phyloP scores from a whole-genome alignment of 2,797 vertebrate genomes.

The Austrolebias charrua region DNA sequence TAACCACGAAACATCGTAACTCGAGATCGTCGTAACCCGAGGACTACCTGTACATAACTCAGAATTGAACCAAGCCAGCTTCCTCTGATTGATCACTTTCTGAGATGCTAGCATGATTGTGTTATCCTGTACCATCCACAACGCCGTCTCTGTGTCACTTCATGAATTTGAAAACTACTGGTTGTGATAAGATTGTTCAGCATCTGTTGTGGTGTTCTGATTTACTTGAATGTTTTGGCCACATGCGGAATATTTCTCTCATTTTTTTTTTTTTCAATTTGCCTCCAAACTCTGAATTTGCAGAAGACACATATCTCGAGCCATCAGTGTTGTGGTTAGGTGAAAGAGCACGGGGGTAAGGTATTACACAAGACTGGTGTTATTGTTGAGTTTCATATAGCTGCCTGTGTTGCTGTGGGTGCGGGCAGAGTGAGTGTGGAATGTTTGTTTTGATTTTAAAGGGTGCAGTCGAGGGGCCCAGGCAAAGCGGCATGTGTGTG shows the following conservation, averaged over 20 bases:
- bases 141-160: neutral
- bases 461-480: constrained; percentile 30
- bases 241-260: neutral
- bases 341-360: constrained; percentile 15
- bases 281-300: neutral
- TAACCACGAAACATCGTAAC: too few species aligned
- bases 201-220: constrained; percentile 1
- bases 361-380: constrained; percentile 61
- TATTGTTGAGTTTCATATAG: constrained; percentile 58
- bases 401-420: constrained; percentile 44
- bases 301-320: constrained; percentile 9
- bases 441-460: constrained; percentile 60
- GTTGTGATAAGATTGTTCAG: neutral
- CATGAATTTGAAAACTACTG: neutral
- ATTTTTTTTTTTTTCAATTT: constrained; percentile 14
- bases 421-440: constrained; percentile 29
- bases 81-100: too few species aligned
- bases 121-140: neutral
- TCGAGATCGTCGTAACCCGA: too few species aligned
- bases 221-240: constrained; percentile 2
- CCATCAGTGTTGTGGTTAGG: constrained; percentile 12
- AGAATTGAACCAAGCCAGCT: too few species aligned
- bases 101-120: neutral
- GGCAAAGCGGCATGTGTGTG: neutral
- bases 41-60: too few species aligned